Evolutionary conservation across 2,888 invertebrate species (phyloP).

Genomic region (Laothoe populi): DNA sequence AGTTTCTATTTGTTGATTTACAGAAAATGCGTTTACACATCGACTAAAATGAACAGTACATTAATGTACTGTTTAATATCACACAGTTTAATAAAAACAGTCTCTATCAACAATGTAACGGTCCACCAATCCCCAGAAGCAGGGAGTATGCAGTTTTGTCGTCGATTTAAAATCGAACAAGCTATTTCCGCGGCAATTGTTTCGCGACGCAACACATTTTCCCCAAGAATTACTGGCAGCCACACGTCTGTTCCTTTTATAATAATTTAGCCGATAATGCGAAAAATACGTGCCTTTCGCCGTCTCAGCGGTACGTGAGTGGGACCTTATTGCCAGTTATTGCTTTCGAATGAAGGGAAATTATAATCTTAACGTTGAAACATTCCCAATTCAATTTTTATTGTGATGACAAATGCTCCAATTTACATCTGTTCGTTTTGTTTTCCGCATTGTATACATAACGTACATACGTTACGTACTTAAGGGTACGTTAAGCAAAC

Average conservation of each 20-base stretch:
- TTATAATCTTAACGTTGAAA: slow-evolving; percentile 60
- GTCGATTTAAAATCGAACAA: slow-evolving; percentile 47
- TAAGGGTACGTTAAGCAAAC: background rate
- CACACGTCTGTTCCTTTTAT: slow-evolving; percentile 76
- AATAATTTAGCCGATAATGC: slow-evolving; percentile 82
- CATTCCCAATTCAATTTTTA: slow-evolving; percentile 25
- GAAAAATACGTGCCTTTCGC: slow-evolving; percentile 80
- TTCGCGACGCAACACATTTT: slow-evolving; percentile 54
- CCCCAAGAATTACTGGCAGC: slow-evolving; percentile 62
- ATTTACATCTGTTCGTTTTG: slow-evolving; percentile 8
- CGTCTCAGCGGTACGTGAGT: slow-evolving; percentile 70
- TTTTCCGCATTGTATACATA: background rate
- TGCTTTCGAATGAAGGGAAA: slow-evolving; percentile 71
- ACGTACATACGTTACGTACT: background rate
- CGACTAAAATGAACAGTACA: background rate
- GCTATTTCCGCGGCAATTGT: slow-evolving; percentile 60
- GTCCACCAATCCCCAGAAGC: background rate
- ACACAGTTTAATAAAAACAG: background rate
- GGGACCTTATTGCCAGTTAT: slow-evolving; percentile 72
- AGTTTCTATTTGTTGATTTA: no score
- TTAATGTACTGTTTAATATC: background rate
- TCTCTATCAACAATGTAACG: slow-evolving; percentile 13
- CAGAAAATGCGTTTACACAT: no score
- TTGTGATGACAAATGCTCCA: slow-evolving; percentile 24
- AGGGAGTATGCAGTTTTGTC: slow-evolving; percentile 13